phyloP scores from a whole-genome alignment of 2,113 vertebrate genomes.

The Mobula birostris region DNA sequence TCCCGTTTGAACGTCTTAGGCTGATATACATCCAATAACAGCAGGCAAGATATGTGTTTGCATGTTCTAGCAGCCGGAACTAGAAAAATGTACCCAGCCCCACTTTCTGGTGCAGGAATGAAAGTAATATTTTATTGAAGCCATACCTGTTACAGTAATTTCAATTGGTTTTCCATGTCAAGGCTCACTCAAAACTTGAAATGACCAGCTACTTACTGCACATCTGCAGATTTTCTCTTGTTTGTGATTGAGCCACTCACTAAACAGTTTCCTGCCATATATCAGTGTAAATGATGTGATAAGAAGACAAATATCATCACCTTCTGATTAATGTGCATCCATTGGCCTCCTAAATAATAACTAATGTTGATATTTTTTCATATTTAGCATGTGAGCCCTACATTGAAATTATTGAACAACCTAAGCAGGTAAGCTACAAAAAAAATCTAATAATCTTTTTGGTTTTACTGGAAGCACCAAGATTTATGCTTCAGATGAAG shows the following conservation, averaged over 20 bases:
- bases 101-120: not conserved
- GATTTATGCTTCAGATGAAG: not conserved
- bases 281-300: not conserved
- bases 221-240: no score
- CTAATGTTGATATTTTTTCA: not conserved
- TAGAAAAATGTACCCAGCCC: not conserved
- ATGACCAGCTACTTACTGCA: not conserved
- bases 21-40: not conserved
- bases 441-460: not conserved
- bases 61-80: not conserved
- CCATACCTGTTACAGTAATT: not conserved
- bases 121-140: no score
- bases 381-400: slow-evolving; percentile 29
- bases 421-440: slow-evolving; percentile 37
- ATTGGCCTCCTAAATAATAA: not conserved
- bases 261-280: no score
- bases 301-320: not conserved
- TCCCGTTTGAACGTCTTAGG: not conserved
- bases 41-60: not conserved
- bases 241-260: no score
- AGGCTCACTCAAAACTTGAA: not conserved
- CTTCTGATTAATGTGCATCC: not conserved
- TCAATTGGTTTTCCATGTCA: not conserved
- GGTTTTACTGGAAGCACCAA: not conserved
- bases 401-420: slow-evolving; percentile 39